These are phyloP conservation scores for Epicampocera succincta DNA, from an alignment of 2,888 invertebrate species.

Conservation along the genomic window DNA sequence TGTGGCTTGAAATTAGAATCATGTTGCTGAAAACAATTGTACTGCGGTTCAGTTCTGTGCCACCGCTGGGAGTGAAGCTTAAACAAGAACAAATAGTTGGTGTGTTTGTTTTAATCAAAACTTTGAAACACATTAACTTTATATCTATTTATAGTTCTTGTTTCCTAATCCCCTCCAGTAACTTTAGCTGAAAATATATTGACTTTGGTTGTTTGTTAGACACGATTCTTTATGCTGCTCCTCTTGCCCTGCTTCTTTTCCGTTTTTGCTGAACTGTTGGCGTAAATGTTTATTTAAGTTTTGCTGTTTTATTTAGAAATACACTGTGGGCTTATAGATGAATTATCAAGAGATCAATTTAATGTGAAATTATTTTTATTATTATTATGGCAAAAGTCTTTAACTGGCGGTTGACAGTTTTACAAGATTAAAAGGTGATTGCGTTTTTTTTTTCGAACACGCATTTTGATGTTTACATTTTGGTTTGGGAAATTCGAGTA, in stretches of 20 bases:
- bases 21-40: constrained; percentile 9
- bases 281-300: constrained; percentile 6
- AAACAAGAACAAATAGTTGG: no score
- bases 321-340: constrained; percentile 5
- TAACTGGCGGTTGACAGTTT: not conserved
- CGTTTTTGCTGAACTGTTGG: not conserved
- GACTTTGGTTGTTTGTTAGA: no score
- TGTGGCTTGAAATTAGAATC: constrained; percentile 19
- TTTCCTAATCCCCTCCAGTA: no score
- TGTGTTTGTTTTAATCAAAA: no score
- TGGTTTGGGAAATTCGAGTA: no score
- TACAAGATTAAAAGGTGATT: not conserved
- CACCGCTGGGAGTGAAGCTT: no score
- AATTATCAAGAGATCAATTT: constrained; percentile 23
- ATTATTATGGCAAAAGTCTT: constrained; percentile 41
- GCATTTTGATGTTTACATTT: not conserved
- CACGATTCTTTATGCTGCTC: no score
- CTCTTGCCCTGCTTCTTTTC: not conserved
- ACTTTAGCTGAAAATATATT: no score
- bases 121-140: no score
- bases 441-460: not conserved
- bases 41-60: constrained; percentile 1
- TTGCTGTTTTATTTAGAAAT: not conserved
- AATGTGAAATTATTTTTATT: constrained; percentile 39
- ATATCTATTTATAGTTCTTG: no score